phyloP scores from a whole-genome alignment of 2,797 vertebrate genomes.

The Cheirogaleus major region DNA sequence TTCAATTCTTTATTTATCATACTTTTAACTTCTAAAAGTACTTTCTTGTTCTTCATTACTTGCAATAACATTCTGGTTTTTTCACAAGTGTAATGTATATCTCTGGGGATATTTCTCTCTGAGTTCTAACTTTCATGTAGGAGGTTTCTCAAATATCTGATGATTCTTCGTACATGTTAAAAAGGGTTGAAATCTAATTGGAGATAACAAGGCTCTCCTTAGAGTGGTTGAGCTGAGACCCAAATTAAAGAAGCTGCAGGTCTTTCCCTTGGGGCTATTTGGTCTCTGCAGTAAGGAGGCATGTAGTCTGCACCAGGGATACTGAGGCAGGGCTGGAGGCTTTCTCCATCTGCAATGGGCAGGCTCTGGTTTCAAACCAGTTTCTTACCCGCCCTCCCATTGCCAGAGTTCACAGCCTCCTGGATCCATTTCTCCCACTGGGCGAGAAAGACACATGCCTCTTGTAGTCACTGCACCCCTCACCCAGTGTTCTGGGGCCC shows the following conservation, averaged over 20 bases:
- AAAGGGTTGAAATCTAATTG: background rate
- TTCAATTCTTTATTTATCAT: background rate
- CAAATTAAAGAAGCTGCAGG: background rate
- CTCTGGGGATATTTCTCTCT: background rate
- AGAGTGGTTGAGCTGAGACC: background rate
- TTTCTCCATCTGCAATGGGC: background rate
- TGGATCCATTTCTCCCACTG: background rate
- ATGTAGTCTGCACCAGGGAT: background rate
- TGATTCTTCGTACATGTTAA: background rate
- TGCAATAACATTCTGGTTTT: background rate
- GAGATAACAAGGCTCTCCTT: background rate
- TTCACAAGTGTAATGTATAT: background rate
- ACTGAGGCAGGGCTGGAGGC: too few species aligned
- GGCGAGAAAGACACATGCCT: fast-evolving
- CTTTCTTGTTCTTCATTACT: background rate
- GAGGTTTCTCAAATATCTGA: background rate
- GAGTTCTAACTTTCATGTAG: background rate
- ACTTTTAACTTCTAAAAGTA: background rate
- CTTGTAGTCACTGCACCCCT: background rate
- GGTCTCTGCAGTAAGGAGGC: background rate
- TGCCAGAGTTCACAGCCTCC: background rate
- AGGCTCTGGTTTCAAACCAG: background rate
- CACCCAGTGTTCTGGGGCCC: background rate
- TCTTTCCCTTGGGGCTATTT: background rate
- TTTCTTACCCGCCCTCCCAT: background rate